Base-by-base conservation (phyloP, 35 echinoderm and acorn worm species). In the Ophioderma brevispina region DNA sequence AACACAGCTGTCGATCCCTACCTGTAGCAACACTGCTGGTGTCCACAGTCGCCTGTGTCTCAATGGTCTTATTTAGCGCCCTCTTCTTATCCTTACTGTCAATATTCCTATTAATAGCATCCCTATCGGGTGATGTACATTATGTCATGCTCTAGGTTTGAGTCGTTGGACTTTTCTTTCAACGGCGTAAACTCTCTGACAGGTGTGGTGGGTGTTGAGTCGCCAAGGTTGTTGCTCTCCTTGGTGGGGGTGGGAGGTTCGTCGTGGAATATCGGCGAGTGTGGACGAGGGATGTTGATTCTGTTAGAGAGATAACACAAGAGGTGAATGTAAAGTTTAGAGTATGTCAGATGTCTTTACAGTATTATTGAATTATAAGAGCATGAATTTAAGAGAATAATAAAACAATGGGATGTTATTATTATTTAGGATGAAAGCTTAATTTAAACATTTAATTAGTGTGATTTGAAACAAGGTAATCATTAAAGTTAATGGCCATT, bases 11-110 rank as follows among this genome's bases (percentile, higher is more conserved):
- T n/a, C n/a, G n/a, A n/a, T n/a, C n/a, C 39, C 78, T 85, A 94
- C 96, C 96, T 87, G 96, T 98, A 18, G 86, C 93, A 52, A 90
- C 89, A 87, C 91, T 90, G 13, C 31, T 88, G 15, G 92, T 98
- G 25, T 78, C 77, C 17, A 98, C 96, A 0, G 89, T 92, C 59
- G 96, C 96, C 75, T 97, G 96, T 31, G 96, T 97, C 82, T 97
- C 96, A 21, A 84, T 97, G 28, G 79, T 88, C 79, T 75, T 86
- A 36, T 87, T 78, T 15, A 78, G 79, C 15, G 79, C 84, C 49
- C 35, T 70, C 83, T 85, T 85, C 17, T 38, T 6, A 32, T 91
- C 52, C 49, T 84, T 78, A 43, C 46, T 35, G 35, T 84, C 36
- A 25, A 63, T 76, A 17, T 86, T 80, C 90, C 78, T 34, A 31